A percentile compares a stretch with the other conserved stretches of the same genome.
Conservation (phyloP, 2,888 invertebrate genomes). For the Drosophila lutescens region DNA sequence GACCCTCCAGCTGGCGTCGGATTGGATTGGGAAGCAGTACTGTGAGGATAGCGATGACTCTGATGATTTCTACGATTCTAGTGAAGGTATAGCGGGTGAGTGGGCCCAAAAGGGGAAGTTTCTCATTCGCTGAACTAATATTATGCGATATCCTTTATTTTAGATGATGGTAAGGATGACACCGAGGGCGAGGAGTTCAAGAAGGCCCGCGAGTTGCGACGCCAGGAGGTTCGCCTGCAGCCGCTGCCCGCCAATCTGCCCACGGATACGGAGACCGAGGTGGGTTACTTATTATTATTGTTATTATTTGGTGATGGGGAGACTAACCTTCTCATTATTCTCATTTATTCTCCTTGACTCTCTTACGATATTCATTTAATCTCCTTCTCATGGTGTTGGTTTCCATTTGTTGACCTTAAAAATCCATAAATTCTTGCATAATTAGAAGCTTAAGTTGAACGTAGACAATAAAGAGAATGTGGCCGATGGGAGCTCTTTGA, state of each 20-base stretch:
- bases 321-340: slow-evolving; percentile 71
- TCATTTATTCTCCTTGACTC: slow-evolving; percentile 55
- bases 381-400: slow-evolving; percentile 75
- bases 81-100: slow-evolving; percentile 83
- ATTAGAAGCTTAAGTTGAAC: slow-evolving; percentile 49
- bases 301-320: slow-evolving; percentile 46
- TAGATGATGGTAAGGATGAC: slow-evolving; percentile 88
- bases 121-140: background rate
- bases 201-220: slow-evolving; percentile 87
- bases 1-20: slow-evolving; percentile 88
- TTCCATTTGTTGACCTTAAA: slow-evolving; percentile 49
- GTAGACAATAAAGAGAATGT: slow-evolving; percentile 72
- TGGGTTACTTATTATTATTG: slow-evolving; percentile 82
- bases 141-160: background rate
- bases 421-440: background rate
- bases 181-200: slow-evolving; percentile 90
- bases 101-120: slow-evolving; percentile 6
- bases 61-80: slow-evolving; percentile 84
- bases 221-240: slow-evolving; percentile 88
- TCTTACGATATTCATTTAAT: slow-evolving; percentile 36
- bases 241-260: slow-evolving; percentile 87
- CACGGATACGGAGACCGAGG: slow-evolving; percentile 90
- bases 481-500: slow-evolving; percentile 56
- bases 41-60: slow-evolving; percentile 85
- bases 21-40: slow-evolving; percentile 87